These are phyloP conservation scores for Propithecus perrieri DNA, from an alignment of 2,797 vertebrate genomes.

Conservation along the genomic window DNA sequence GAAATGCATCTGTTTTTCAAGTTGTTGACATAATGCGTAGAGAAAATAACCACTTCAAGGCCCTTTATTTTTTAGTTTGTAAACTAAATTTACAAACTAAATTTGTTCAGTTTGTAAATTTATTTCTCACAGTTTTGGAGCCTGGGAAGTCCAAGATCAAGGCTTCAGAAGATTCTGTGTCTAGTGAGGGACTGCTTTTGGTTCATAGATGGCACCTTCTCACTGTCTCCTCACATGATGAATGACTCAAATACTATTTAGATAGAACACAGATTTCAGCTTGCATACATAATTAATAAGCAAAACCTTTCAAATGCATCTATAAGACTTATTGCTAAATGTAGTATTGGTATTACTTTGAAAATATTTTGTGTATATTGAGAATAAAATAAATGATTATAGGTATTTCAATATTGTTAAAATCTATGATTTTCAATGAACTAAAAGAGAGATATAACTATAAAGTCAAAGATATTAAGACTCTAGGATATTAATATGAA, in stretches of 20 bases:
- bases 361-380: background rate
- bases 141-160: background rate
- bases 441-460: background rate
- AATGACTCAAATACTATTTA: background rate
- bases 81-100: background rate
- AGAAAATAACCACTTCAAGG: background rate
- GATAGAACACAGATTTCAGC: background rate
- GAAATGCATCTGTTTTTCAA: background rate
- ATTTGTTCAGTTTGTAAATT: background rate
- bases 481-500: background rate
- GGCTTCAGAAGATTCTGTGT: background rate
- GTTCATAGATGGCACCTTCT: too few relatives aligned
- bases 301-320: background rate
- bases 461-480: background rate
- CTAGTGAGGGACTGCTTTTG: too few relatives aligned
- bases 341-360: background rate
- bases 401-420: background rate
- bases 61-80: background rate
- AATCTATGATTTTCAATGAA: background rate
- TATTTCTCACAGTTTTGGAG: background rate
- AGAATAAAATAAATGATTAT: background rate
- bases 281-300: background rate
- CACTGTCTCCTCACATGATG: too few relatives aligned
- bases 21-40: background rate
- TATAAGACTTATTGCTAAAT: background rate